Evolutionary conservation across 2,888 invertebrate species (phyloP).

Genomic region (Nomada goodeniana): DNA sequence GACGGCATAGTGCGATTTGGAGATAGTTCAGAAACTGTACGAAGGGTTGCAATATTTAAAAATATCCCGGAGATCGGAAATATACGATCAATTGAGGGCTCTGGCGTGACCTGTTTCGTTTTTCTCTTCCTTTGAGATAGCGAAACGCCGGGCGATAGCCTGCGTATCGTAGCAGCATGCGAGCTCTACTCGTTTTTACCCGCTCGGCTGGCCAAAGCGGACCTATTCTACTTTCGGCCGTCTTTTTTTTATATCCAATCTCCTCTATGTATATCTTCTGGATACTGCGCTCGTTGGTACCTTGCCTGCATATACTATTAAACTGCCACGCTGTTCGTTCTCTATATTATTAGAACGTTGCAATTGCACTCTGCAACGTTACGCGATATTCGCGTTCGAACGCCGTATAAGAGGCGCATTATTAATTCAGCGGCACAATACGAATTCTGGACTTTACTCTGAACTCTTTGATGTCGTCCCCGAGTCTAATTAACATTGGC

Average conservation of each 20-base stretch:
- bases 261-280: not conserved
- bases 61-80: slow-evolving; percentile 25
- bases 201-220: slow-evolving; percentile 38
- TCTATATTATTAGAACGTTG: not conserved
- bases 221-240: slow-evolving; percentile 18
- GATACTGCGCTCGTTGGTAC: not conserved
- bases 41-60: slow-evolving; percentile 12
- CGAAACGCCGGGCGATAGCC: not conserved
- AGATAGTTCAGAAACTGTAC: not conserved
- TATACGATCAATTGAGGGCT: slow-evolving; percentile 19
- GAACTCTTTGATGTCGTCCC: not conserved
- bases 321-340: not conserved
- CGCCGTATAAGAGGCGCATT: no score
- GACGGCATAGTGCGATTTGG: not conserved
- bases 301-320: not conserved
- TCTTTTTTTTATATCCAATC: slow-evolving; percentile 5
- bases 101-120: slow-evolving; percentile 18
- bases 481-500: not conserved
- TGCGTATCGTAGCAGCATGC: not conserved
- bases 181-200: slow-evolving; percentile 11
- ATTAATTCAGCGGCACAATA: not conserved
- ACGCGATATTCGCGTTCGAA: no score
- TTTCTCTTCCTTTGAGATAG: slow-evolving; percentile 5
- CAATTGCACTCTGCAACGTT: no score
- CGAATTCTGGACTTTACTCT: not conserved